Evolutionary conservation across 2,888 invertebrate genomes (phyloP).

Genomic region (Autographa gamma): DNA sequence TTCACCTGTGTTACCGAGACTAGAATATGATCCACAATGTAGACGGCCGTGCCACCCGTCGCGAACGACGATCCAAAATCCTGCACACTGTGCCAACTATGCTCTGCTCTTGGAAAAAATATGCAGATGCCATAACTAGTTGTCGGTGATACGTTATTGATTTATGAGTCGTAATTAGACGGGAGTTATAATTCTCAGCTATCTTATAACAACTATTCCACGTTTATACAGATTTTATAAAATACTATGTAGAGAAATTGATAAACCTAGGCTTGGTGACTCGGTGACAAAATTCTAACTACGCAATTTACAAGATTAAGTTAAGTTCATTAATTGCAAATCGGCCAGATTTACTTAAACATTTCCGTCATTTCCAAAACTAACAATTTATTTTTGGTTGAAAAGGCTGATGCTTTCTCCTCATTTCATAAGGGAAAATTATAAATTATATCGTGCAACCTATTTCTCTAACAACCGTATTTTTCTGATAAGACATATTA

Average conservation of each 20-base stretch:
- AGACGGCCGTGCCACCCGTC: conserved; percentile 33
- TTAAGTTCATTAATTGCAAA: too few species aligned
- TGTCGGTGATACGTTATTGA: conserved; percentile 17
- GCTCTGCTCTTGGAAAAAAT: conserved; percentile 32
- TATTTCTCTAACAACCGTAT: neutral
- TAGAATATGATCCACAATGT: conserved; percentile 41
- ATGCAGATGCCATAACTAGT: conserved; percentile 1
- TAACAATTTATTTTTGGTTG: too few species aligned
- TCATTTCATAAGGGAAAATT: too few species aligned
- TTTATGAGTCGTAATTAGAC: conserved; percentile 14
- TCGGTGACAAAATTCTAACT: too few species aligned
- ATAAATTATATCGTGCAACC: neutral
- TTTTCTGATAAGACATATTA: too few species aligned
- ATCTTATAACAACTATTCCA: neutral
- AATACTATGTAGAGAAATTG: too few species aligned
- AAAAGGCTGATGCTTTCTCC: too few species aligned
- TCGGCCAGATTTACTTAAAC: too few species aligned
- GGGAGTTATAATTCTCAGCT: neutral
- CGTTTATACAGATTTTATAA: neutral
- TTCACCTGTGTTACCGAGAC: conserved; percentile 43
- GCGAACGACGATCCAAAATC: conserved; percentile 20
- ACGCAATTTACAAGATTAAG: too few species aligned
- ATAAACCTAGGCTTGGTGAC: too few species aligned
- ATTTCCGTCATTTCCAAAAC: too few species aligned
- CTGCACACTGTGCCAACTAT: conserved; percentile 46